These are phyloP conservation scores for Hiodon tergisus DNA, from an alignment of 2,113 vertebrate genomes.

Conservation along the genomic window DNA sequence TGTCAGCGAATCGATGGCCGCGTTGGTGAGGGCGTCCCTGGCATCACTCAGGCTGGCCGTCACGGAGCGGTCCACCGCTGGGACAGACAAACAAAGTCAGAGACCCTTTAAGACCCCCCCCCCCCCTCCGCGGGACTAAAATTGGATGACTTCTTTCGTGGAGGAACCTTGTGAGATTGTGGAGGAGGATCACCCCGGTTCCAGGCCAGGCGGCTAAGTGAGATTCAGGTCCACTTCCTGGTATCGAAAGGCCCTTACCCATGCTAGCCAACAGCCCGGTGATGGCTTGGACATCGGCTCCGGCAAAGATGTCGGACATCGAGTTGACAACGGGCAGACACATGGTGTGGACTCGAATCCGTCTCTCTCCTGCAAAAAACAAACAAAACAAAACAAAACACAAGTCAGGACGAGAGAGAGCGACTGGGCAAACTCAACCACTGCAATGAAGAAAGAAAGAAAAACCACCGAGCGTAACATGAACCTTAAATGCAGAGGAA, in stretches of 20 bases:
- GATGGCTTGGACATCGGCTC: constrained; percentile 92
- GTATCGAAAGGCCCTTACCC: constrained; percentile 64
- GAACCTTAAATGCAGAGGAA: neutral
- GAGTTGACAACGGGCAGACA: constrained; percentile 89
- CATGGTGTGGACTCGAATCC: constrained; percentile 93
- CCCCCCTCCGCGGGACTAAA: neutral
- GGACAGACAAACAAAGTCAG: neutral
- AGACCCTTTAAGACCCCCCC: neutral
- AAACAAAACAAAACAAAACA: neutral
- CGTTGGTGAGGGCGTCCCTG: constrained; percentile 87
- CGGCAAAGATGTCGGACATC: constrained; percentile 84
- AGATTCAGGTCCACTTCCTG: neutral
- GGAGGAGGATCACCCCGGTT: too few species aligned
- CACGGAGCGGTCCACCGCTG: constrained; percentile 87
- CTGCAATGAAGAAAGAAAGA: neutral
- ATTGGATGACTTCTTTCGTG: too few species aligned
- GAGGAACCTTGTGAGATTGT: too few species aligned
- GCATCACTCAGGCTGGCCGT: constrained; percentile 85
- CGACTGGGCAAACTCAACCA: neutral
- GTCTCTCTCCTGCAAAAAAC: constrained; percentile 74
- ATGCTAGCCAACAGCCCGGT: constrained; percentile 87
- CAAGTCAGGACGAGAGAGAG: neutral
- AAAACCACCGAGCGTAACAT: too few species aligned
- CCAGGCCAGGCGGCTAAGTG: too few species aligned
- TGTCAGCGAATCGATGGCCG: constrained; percentile 79